Percentiles rank a stretch among this genome's conserved stretches.
Evolutionary conservation across 2,113 vertebrate species (phyloP).

Genomic region (Sturnus vulgaris): DNA sequence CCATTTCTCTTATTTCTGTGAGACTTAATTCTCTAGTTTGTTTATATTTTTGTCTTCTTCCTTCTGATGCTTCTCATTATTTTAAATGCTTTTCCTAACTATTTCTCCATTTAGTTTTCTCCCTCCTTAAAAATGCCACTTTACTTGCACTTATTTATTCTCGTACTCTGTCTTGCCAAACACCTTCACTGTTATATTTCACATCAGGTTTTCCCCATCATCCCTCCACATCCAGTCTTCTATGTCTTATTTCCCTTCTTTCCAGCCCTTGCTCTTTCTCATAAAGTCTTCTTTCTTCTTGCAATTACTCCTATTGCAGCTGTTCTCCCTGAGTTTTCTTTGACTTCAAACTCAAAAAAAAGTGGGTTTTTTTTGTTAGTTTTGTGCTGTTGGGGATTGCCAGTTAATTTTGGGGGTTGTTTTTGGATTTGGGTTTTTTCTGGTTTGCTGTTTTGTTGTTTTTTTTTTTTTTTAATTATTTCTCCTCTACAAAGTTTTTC

Average conservation of each 20-base stretch:
- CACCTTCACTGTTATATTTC: not conserved
- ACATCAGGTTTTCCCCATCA: not conserved
- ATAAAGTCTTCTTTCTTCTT: not conserved
- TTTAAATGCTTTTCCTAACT: not conserved
- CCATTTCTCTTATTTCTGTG: not conserved
- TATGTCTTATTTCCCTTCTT: not conserved
- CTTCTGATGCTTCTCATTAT: not conserved
- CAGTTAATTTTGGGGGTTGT: not conserved
- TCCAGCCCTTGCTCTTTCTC: not conserved
- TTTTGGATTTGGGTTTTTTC: not conserved
- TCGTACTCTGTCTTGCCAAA: not conserved
- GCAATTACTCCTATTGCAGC: not conserved
- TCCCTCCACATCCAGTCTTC: not conserved
- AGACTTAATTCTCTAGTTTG: not conserved
- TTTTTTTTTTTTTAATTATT: not conserved
- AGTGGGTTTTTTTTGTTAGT: not conserved
- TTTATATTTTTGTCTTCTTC: not conserved
- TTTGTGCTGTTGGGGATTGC: not conserved
- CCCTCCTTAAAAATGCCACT: not conserved
- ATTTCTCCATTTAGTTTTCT: not conserved
- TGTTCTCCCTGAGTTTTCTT: not conserved
- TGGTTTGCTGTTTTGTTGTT: not conserved
- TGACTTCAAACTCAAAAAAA: not conserved
- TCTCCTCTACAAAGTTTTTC: not conserved
- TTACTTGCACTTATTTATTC: not conserved